Evolutionary conservation across 2,797 vertebrate genomes (phyloP).

Genomic region (Aulostomus chinensis): DNA sequence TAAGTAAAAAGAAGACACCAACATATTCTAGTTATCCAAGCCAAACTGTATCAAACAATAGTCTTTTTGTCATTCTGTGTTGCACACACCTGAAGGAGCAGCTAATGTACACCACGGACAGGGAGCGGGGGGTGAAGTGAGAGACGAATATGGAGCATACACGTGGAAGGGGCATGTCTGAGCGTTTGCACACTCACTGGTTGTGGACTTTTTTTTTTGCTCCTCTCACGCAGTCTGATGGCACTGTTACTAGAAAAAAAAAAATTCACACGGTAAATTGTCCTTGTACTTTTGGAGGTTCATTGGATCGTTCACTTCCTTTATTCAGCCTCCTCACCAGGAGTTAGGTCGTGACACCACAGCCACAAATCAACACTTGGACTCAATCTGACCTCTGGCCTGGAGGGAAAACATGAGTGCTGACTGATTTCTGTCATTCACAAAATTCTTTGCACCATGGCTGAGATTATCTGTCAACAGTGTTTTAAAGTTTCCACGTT

Average conservation of each 20-base stretch:
- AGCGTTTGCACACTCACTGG: slow-evolving; percentile 31
- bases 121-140: slow-evolving; percentile 10
- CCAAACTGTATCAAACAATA: too few species aligned
- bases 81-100: too few species aligned
- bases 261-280: slow-evolving; percentile 15
- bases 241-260: too few species aligned
- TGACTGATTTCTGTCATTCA: slow-evolving; percentile 49
- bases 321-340: slow-evolving; percentile 8
- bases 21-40: neutral
- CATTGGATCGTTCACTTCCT: slow-evolving; percentile 5
- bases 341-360: slow-evolving; percentile 13
- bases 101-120: too few species aligned
- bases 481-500: neutral
- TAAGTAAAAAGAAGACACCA: too few species aligned
- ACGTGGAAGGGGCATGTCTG: slow-evolving; percentile 21
- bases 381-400: slow-evolving; percentile 59
- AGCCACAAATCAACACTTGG: slow-evolving; percentile 57
- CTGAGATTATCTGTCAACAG: slow-evolving; percentile 20
- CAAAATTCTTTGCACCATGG: slow-evolving; percentile 44
- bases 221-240: slow-evolving; percentile 18
- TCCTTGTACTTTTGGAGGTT: slow-evolving; percentile 24
- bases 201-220: slow-evolving; percentile 17
- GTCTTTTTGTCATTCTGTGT: too few species aligned
- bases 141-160: slow-evolving; percentile 10
- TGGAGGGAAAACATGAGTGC: slow-evolving; percentile 6